Evolutionary conservation across 2,888 invertebrate species (phyloP).

Genomic region (Cataglyphis rosenhaueri): DNA sequence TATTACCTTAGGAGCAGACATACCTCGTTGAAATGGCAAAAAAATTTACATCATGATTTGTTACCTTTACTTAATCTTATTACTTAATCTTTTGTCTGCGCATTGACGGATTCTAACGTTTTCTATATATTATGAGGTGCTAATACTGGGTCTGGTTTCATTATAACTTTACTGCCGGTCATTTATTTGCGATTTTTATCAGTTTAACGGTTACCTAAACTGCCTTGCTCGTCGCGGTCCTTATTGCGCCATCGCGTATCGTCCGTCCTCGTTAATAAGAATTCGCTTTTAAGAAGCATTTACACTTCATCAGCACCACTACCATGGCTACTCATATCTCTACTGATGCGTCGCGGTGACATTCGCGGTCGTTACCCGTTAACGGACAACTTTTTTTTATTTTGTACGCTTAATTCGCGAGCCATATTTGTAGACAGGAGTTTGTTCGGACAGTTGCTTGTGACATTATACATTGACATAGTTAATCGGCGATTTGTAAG

Average conservation of each 20-base stretch:
- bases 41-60: constrained; percentile 60
- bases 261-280: constrained; percentile 72
- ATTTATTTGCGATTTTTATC: constrained; percentile 52
- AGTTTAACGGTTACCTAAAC: constrained; percentile 47
- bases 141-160: constrained; percentile 66
- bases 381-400: constrained; percentile 15
- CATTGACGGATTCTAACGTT: constrained; percentile 37
- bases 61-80: constrained; percentile 69
- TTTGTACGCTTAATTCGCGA: constrained; percentile 38
- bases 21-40: constrained; percentile 63
- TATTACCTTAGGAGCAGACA: constrained; percentile 46
- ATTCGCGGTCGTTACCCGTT: constrained; percentile 33
- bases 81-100: constrained; percentile 63
- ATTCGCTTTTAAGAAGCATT: constrained; percentile 59
- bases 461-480: neutral
- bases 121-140: constrained; percentile 52
- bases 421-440: constrained; percentile 41
- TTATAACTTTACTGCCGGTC: constrained; percentile 68
- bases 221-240: constrained; percentile 56
- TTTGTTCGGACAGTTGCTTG: constrained; percentile 5
- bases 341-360: constrained; percentile 24
- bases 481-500: constrained; percentile 24
- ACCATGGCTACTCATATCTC: constrained; percentile 37
- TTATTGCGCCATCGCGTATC: constrained; percentile 64
- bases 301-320: constrained; percentile 41